Base-by-base conservation (phyloP, 2,888 invertebrate species). In the Callyntrura guangdongensis region DNA sequence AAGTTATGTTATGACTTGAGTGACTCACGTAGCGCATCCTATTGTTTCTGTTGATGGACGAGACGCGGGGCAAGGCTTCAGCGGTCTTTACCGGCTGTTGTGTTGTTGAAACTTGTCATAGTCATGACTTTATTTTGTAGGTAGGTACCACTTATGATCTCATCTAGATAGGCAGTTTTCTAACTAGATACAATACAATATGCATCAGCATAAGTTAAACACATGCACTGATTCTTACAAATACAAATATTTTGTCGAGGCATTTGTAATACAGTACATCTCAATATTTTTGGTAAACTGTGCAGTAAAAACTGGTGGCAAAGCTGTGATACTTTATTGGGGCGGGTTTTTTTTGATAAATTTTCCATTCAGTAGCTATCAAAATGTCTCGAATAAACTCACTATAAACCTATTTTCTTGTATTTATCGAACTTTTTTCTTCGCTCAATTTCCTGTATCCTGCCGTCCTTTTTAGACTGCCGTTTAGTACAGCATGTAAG, bases 21-120 rank as follows among this genome's bases (percentile, higher is more conserved):
- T 82, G 61, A 61, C 45, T 82, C 82, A 82, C 20, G 61, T 59
- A 36, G 82, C 14, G 61, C 59, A 64, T 64, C 61, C 59, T 12
- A 36, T 82, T 82, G 61, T 81, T 81, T 81, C 20, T 59, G 81
- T 36, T 81, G 81, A 81, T 81, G 59, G n/a, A 81, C 27, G 61
- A 59, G 25, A 27, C 9, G 17, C 9, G 17, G 11, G 25, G 25
- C 25, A 77, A 77, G 77, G 22, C 25, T 25, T 77, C 8, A n/a
- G n/a, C n/a, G 4, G 77, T 25, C 77, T 25, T 53, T 77, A 77
- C 45, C 72, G 53, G 77, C 77, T 53, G 77, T 17, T 53, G 72
- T 74, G 36, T 49, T 74, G 49, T 77, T 6, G 1, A 22, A 45
- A 6, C 4, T 25, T 25, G 0, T 6, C 25, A 14, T 3, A 20